phyloP scores from a whole-genome alignment of 2,888 invertebrate species.

The Ormia ochracea region DNA sequence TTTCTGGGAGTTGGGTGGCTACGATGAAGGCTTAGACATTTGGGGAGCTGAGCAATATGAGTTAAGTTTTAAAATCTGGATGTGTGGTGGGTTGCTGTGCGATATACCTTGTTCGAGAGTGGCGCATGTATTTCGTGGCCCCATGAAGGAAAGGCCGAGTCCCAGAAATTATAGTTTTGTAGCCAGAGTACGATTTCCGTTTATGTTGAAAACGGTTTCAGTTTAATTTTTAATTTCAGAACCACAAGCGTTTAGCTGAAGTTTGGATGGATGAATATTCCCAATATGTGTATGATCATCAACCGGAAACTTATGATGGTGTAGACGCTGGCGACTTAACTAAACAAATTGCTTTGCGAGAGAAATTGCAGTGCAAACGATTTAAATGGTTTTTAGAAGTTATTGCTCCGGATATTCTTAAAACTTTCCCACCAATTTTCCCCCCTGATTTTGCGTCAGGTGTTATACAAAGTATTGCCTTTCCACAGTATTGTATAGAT shows the following conservation, averaged over 20 bases:
- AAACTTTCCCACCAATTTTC: conserved; percentile 91
- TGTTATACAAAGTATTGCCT: conserved; percentile 82
- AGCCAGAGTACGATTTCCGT: conserved; percentile 45
- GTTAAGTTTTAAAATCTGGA: conserved; percentile 97
- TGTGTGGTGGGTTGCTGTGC: conserved; percentile 92
- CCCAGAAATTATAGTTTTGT: conserved; percentile 57
- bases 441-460: conserved; percentile 88
- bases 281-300: conserved; percentile 86
- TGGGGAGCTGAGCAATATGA: conserved; percentile 99
- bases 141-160: conserved; percentile 43
- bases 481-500: conserved; percentile 84
- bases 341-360: conserved; percentile 85
- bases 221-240: conserved; percentile 78
- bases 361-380: conserved; percentile 87
- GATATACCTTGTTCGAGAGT: conserved; percentile 95
- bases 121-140: conserved; percentile 91
- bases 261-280: conserved; percentile 99
- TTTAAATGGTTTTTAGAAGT: conserved; percentile 97
- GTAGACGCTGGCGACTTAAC: conserved; percentile 88
- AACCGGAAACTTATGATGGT: conserved; percentile 82
- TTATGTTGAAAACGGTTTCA: not conserved
- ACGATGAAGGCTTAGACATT: conserved; percentile 92
- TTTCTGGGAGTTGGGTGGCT: conserved; percentile 97
- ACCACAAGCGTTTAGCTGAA: conserved; percentile 89
- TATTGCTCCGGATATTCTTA: conserved; percentile 91